phyloP scores from a whole-genome alignment of 1,140 invertebrate genomes.

The Meteorus sp. region DNA sequence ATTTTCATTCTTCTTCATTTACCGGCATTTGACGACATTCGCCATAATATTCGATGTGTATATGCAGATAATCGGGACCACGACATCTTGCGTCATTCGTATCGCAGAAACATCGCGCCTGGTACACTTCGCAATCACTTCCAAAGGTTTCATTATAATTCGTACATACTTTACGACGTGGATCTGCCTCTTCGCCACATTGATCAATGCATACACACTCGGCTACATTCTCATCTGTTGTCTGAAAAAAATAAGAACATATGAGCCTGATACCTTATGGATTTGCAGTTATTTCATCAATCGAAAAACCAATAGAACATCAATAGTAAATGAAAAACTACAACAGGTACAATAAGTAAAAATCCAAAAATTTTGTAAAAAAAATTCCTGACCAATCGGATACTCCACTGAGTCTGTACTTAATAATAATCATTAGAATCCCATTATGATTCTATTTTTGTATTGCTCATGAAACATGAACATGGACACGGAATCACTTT shows the following conservation, averaged over 20 bases:
- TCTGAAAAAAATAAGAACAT: conserved; percentile 32
- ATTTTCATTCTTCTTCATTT: conserved; percentile 34
- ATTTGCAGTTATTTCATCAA: conserved; percentile 11
- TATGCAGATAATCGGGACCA: conserved; percentile 75
- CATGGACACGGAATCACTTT: too few species aligned
- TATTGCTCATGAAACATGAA: too few species aligned
- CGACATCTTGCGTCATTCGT: conserved; percentile 73
- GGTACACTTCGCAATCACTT: conserved; percentile 90
- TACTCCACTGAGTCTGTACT: too few species aligned
- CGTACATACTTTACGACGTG: conserved; percentile 84
- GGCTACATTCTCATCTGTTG: conserved; percentile 69
- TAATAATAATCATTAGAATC: too few species aligned
- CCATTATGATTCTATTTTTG: too few species aligned
- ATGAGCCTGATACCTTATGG: not conserved
- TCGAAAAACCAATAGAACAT: too few species aligned
- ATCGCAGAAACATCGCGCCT: conserved; percentile 86
- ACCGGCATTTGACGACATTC: conserved; percentile 78
- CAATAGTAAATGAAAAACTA: too few species aligned
- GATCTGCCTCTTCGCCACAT: conserved; percentile 79
- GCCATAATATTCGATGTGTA: conserved; percentile 93
- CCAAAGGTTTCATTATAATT: conserved; percentile 92
- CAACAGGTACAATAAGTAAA: too few species aligned
- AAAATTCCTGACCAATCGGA: too few species aligned
- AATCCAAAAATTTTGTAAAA: too few species aligned
- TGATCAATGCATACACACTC: conserved; percentile 83